A percentile compares a stretch with the other conserved stretches of the same genome.
These are phyloP conservation scores for Calliphora vicina DNA, from an alignment of 1,140 invertebrate species.

Conservation along the genomic window DNA sequence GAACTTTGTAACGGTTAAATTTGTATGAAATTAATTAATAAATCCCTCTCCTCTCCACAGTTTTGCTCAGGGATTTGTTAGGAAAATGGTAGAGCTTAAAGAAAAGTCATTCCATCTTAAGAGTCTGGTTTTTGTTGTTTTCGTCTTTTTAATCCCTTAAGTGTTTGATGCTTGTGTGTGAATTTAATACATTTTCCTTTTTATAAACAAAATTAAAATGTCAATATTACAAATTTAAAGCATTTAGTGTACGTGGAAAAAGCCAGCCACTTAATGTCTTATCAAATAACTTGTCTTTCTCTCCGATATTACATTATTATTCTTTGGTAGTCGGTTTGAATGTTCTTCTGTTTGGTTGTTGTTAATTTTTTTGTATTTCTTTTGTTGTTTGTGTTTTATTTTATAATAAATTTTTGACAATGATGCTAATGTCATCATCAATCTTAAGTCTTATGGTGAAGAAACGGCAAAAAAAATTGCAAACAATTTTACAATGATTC, in stretches of 20 bases:
- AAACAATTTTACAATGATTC: neutral
- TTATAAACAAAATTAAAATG: conserved; percentile 25
- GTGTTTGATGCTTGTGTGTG: neutral
- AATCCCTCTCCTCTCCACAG: neutral
- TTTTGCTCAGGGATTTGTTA: neutral
- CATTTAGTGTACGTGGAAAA: neutral
- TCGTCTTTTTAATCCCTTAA: neutral
- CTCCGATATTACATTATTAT: neutral
- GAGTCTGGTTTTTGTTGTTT: neutral
- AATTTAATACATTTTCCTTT: neutral
- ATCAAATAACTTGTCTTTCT: conserved; percentile 22
- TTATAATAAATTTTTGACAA: conserved; percentile 25
- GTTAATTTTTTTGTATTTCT: neutral
- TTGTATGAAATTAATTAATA: neutral
- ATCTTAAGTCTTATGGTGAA: neutral
- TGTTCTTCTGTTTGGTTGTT: neutral
- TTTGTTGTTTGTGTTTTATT: neutral
- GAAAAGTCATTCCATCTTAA: neutral
- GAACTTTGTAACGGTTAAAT: neutral
- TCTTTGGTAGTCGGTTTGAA: neutral
- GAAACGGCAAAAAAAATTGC: neutral
- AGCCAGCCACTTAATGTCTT: conserved; percentile 30
- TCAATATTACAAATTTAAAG: conserved; percentile 36
- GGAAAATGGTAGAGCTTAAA: neutral
- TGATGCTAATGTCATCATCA: conserved; percentile 38